Percentiles rank a stretch among this genome's conserved stretches.
Evolutionary conservation across 1,140 invertebrate species (phyloP).

Genomic region (Bemisia tabaci): DNA sequence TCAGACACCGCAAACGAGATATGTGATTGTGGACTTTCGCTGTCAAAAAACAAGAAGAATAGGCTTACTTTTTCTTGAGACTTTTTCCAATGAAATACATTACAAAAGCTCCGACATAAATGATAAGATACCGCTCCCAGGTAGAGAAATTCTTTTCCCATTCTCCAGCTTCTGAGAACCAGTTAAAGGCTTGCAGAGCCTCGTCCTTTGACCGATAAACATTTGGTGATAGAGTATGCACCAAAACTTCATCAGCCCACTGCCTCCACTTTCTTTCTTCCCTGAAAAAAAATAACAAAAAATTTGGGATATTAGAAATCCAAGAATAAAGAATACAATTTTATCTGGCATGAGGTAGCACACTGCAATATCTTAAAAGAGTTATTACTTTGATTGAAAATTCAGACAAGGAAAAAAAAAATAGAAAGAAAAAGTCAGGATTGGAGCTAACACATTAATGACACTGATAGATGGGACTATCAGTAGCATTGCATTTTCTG

Average conservation of each 20-base stretch:
- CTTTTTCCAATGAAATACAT: conserved; percentile 90
- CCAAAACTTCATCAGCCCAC: conserved; percentile 84
- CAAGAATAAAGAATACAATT: conserved; percentile 12
- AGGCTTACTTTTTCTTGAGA: conserved; percentile 64
- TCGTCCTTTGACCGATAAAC: conserved; percentile 80
- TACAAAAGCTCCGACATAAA: conserved; percentile 83
- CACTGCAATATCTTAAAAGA: no score
- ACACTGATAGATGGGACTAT: no score
- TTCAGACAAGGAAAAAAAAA: no score
- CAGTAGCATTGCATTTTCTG: no score
- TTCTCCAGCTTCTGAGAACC: conserved; percentile 79
- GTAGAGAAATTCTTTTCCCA: conserved; percentile 80
- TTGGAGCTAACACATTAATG: no score
- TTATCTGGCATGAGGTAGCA: no score
- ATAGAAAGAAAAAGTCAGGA: no score
- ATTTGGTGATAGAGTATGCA: conserved; percentile 91
- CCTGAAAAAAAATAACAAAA: conserved; percentile 36
- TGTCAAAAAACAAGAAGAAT: no score
- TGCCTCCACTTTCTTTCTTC: conserved; percentile 87
- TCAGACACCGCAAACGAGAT: no score
- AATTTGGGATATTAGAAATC: conserved; percentile 2
- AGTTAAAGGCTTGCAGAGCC: conserved; percentile 76
- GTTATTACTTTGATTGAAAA: no score
- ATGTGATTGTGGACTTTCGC: no score
- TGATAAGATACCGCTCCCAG: conserved; percentile 72